Conservation (phyloP, 2,113 vertebrate genomes). For the Sus scrofa region T2T-Sscrofa CM000824.6:166922501-166923000, state of each 20-base stretch:
- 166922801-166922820: background rate
- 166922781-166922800: background rate
- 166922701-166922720: background rate
- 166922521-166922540: background rate
- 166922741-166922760: background rate
- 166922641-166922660: slow-evolving; percentile 1
- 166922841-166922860: slow-evolving; percentile 2
- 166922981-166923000: background rate
- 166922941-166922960: background rate
- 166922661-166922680: background rate
- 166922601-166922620: background rate
- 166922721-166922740: background rate
- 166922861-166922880: background rate
- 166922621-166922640: background rate
- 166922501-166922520: background rate
- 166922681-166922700: background rate
- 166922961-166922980: background rate
- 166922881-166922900: background rate
- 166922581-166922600: background rate
- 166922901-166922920: background rate
- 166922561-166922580: background rate
- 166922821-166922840: background rate
- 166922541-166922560: background rate
- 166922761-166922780: background rate
- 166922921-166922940: background rate